Percentiles rank a stretch among this genome's conserved stretches.
These are phyloP conservation scores for Canis aureus DNA, from an alignment of 2,113 vertebrate genomes.

Conservation along the genomic window DNA sequence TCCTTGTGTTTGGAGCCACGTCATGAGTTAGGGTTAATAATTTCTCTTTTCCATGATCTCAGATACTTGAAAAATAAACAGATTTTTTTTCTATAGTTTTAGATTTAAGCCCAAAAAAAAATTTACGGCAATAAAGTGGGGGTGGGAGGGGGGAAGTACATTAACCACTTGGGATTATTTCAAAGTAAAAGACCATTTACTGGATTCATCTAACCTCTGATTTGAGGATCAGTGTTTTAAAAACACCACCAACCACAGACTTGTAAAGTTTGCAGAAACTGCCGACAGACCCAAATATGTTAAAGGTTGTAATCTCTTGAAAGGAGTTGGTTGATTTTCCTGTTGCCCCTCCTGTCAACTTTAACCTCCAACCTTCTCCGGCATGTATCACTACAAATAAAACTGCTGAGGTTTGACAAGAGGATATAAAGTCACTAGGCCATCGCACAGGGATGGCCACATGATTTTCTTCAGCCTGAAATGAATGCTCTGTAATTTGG, in stretches of 20 bases:
- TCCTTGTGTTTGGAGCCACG: conserved; percentile 2
- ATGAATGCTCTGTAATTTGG: conserved; percentile 85
- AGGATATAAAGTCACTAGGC: conserved; percentile 91
- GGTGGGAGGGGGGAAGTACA: conserved; percentile 8
- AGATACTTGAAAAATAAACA: conserved; percentile 36
- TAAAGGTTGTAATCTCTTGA: conserved; percentile 93
- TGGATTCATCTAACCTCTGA: conserved; percentile 88
- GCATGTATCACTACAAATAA: conserved; percentile 94
- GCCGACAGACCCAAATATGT: conserved; percentile 89
- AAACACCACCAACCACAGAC: conserved; percentile 84
- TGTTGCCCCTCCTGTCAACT: conserved; percentile 95
- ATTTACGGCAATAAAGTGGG: conserved; percentile 83
- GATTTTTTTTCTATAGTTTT: neutral
- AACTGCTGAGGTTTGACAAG: conserved; percentile 90
- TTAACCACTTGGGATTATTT: conserved; percentile 73
- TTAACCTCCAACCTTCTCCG: conserved; percentile 94
- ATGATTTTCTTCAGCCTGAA: conserved; percentile 89
- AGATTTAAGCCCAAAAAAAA: conserved; percentile 76
- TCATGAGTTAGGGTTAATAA: neutral
- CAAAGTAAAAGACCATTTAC: conserved; percentile 82
- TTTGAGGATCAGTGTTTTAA: conserved; percentile 87
- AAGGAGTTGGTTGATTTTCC: conserved; percentile 92
- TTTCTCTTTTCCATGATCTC: conserved; percentile 52
- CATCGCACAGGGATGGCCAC: conserved; percentile 88
- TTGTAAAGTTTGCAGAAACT: conserved; percentile 87